phyloP scores from a whole-genome alignment of 2,888 invertebrate species.

The Eupeodes latifasciatus region DNA sequence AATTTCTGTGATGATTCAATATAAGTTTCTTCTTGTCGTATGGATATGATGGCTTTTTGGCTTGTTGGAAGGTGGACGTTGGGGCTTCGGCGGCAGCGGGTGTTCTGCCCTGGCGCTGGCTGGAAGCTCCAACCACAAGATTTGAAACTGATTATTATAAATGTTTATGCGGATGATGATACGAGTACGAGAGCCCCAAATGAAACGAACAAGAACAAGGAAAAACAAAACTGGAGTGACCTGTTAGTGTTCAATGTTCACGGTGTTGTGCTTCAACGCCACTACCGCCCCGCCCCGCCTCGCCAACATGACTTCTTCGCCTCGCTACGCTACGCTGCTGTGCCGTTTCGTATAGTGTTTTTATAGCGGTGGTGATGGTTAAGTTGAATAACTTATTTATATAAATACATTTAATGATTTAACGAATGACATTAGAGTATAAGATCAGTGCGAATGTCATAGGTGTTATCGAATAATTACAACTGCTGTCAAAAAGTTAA shows the following conservation, averaged over 20 bases:
- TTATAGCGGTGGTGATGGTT: neutral
- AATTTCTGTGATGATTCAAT: conserved; percentile 72
- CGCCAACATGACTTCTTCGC: neutral
- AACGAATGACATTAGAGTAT: conserved; percentile 19
- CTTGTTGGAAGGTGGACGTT: conserved; percentile 37
- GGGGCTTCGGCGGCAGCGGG: too few species aligned
- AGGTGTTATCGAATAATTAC: conserved; percentile 21
- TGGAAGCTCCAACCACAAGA: conserved; percentile 12
- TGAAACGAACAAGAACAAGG: conserved; percentile 32
- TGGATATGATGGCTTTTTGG: neutral
- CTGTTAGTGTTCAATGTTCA: conserved; percentile 21
- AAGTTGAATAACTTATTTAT: conserved; percentile 26
- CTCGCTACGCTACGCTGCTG: too few species aligned
- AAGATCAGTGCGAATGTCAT: conserved; percentile 6
- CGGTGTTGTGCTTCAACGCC: neutral
- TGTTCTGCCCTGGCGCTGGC: neutral
- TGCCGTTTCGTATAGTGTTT: too few species aligned
- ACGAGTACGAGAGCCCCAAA: conserved; percentile 1
- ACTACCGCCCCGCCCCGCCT: neutral
- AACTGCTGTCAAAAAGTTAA: neutral
- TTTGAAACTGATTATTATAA: conserved; percentile 51
- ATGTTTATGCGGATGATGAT: conserved; percentile 49
- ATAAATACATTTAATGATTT: conserved; percentile 22
- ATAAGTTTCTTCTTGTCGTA: conserved; percentile 54
- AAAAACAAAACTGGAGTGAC: conserved; percentile 42